phyloP scores from a whole-genome alignment of 1,140 invertebrate species.

The Zaprionus inermis region DNA sequence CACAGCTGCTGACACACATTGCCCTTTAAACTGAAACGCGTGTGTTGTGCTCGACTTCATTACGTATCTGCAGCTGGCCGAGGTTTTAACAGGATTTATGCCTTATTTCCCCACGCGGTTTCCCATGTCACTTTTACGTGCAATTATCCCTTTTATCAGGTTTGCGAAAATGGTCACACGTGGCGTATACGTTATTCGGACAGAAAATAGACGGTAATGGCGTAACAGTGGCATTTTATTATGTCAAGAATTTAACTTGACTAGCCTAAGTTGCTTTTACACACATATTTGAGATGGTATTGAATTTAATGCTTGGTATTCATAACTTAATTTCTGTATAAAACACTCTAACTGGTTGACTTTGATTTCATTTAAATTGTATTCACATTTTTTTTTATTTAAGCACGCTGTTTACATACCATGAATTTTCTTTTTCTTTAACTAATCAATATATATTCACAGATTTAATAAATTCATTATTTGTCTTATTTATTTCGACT shows the following conservation, averaged over 20 bases:
- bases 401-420: not conserved
- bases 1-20: not conserved
- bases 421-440: not conserved
- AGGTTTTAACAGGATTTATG: constrained; percentile 29
- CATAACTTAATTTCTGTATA: not conserved
- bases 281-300: not conserved
- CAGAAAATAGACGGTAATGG: constrained; percentile 12
- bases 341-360: not conserved
- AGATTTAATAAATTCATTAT: not conserved
- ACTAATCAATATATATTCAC: not conserved
- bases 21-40: not conserved
- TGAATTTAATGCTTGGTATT: not conserved
- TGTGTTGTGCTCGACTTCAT: constrained; percentile 26
- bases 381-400: not conserved
- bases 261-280: constrained; percentile 26
- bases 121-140: constrained; percentile 6
- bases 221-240: not conserved
- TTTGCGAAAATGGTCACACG: constrained; percentile 21
- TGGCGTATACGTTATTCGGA: constrained; percentile 12
- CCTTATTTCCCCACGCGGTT: constrained; percentile 12
- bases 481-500: not conserved
- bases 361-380: not conserved
- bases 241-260: constrained; percentile 14
- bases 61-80: constrained; percentile 15
- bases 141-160: constrained; percentile 27